Conservation (phyloP, 2,113 vertebrate species). For the Lasiurus borealis region DNA sequence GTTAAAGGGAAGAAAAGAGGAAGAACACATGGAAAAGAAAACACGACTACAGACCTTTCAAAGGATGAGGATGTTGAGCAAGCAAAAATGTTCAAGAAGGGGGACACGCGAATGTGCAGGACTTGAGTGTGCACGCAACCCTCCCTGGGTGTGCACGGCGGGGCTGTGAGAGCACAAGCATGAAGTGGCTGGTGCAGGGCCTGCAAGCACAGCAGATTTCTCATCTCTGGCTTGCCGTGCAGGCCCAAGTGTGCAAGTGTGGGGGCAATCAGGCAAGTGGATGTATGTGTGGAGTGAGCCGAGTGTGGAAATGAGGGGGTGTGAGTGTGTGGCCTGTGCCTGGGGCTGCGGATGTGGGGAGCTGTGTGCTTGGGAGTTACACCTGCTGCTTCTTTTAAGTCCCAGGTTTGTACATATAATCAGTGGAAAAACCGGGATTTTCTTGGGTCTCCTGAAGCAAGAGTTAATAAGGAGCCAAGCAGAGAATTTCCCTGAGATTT, state of each 20-base stretch:
- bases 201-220: conserved; percentile 25
- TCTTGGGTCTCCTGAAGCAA: conserved; percentile 67
- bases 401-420: conserved; percentile 47
- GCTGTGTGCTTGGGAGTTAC: not conserved
- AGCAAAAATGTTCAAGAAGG: not conserved
- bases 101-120: not conserved
- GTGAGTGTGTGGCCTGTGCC: not conserved
- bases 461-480: conserved; percentile 59
- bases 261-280: not conserved
- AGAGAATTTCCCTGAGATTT: conserved; percentile 52
- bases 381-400: conserved; percentile 43
- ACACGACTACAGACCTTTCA: conserved; percentile 15
- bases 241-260: not conserved
- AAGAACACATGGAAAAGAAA: not conserved
- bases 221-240: not conserved
- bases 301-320: not conserved
- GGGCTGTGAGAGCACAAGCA: not conserved
- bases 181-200: not conserved
- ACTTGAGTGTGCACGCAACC: not conserved
- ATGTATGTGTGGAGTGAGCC: not conserved
- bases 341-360: not conserved
- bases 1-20: not conserved
- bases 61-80: not conserved
- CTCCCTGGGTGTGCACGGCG: not conserved
- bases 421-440: conserved; percentile 57